These are phyloP conservation scores for Kradibia gibbosae DNA, from an alignment of 1,140 invertebrate genomes.

Conservation along the genomic window DNA sequence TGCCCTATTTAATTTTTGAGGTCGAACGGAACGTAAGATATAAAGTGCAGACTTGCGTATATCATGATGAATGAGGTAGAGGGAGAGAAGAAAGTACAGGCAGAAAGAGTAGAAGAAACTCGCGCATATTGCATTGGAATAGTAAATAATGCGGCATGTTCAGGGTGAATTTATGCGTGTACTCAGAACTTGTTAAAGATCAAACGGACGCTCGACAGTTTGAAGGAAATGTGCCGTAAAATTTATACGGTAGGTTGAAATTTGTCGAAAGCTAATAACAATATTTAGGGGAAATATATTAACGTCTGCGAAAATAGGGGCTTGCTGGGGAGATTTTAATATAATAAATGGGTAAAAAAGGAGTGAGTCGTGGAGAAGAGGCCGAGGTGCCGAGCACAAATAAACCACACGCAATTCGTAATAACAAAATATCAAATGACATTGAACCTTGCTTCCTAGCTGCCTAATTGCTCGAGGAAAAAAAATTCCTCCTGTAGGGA, in stretches of 20 bases:
- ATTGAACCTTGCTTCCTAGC: too few species aligned
- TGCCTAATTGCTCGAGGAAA: too few species aligned
- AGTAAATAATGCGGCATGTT: slow-evolving; percentile 32
- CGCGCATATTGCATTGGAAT: slow-evolving; percentile 14
- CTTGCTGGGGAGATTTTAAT: too few species aligned
- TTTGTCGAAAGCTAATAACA: neutral
- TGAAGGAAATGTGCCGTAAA: slow-evolving; percentile 16
- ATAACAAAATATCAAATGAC: too few species aligned
- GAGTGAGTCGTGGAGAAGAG: too few species aligned
- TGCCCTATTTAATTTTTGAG: slow-evolving; percentile 21
- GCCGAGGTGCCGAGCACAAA: too few species aligned
- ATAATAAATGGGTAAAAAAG: too few species aligned
- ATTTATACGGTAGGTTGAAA: slow-evolving; percentile 11
- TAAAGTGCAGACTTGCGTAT: neutral
- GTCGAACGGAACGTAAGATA: slow-evolving; percentile 14
- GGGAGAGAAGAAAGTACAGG: neutral
- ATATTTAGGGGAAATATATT: neutral
- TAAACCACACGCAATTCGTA: too few species aligned
- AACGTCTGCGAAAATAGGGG: neutral
- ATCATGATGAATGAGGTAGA: neutral
- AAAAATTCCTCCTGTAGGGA: too few species aligned
- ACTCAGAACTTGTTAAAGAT: slow-evolving; percentile 39
- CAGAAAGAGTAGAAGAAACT: neutral
- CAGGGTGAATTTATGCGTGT: slow-evolving; percentile 13
- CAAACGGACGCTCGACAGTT: slow-evolving; percentile 27